Base-by-base conservation (phyloP, 2,113 vertebrate species). In the Merops nubicus region DNA sequence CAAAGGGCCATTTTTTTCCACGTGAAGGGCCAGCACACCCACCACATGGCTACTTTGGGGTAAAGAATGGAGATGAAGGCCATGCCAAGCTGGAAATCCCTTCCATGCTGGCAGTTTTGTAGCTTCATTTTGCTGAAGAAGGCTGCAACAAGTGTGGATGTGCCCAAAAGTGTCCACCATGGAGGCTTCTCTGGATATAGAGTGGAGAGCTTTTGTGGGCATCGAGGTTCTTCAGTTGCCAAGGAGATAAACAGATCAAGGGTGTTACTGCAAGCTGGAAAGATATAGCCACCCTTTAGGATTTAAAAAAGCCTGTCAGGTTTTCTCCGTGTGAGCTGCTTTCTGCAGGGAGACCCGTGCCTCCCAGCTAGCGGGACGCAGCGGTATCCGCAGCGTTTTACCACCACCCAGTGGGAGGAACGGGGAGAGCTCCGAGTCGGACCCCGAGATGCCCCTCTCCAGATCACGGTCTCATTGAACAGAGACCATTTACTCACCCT, bases 331-430 rank as follows among this genome's bases (percentile, higher is more conserved):
- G 3, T 4, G 33, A 26, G 1, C 26, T 6, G 0, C 22, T 18
- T 20, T 5, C 33, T 11, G 33, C 0, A 3, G 12, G 4, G 31
- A 1, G 15, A 11, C 1, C 21, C 1, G 25, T 11, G 7, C 34
- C 43, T 31, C 2, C 6, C 7, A 10, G 40, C 0, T 1, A 6
- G 26, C 8, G 11, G 47, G 8, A 28, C 3, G 15, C n/a, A 4
- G 43, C 5, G 28, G 7, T 4, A 88, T 84, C 26, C 28, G 18
- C 73, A 53, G 94, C 50, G n/a, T 48, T 96, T 47, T 85, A 82
- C 57, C 36, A 29, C 95, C 92, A 94, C 80, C 93, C 77, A n/a
- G 95, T 9, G 96, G 96, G 75, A 1, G 42, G 17, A 5, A 3
- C 3, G 16, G 40, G 86, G 5, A 83, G 38, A 43, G 28, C n/a